These are phyloP conservation scores for Rhopilema esculentum DNA, from an alignment of 30 jellyfish, hydroid and myxozoan genomes.

Conservation along the genomic window DNA sequence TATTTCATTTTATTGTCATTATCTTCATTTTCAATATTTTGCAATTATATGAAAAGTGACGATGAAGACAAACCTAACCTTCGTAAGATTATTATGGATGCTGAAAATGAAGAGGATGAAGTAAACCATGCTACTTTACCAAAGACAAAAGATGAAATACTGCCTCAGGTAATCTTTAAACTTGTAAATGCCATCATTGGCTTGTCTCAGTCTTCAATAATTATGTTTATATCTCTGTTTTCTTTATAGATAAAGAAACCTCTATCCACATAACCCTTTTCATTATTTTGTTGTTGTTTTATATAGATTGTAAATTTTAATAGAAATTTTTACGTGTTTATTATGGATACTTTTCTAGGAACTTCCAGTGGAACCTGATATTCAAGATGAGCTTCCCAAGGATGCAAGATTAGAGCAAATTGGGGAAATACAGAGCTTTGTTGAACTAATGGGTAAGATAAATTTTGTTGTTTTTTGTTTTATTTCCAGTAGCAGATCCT, in stretches of 20 bases:
- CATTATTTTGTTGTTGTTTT: too few relatives aligned
- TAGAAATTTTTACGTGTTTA: too few relatives aligned
- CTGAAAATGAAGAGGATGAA: constrained; percentile 23
- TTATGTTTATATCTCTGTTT: not conserved
- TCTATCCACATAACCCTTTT: too few relatives aligned
- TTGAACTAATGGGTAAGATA: constrained; percentile 72
- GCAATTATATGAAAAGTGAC: not conserved
- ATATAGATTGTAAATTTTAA: too few relatives aligned
- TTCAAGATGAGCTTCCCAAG: constrained; percentile 47
- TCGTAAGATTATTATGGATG: not conserved
- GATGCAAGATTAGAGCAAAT: constrained; percentile 65
- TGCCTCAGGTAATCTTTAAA: constrained; percentile 64
- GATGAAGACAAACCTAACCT: not conserved
- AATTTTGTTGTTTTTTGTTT: not conserved
- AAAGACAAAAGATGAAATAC: constrained; percentile 74
- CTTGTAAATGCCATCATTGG: too few relatives aligned
- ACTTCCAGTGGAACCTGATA: constrained; percentile 64
- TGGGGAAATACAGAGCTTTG: constrained; percentile 77
- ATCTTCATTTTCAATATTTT: too few relatives aligned
- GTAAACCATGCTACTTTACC: constrained; percentile 37
- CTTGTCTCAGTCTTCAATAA: not conserved
- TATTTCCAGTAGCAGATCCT: too few relatives aligned
- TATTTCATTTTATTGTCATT: not conserved
- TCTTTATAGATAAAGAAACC: too few relatives aligned
- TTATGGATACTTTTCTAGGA: too few relatives aligned